Conservation (phyloP, 2,888 invertebrate species). For the Linnaemya vulpina region DNA sequence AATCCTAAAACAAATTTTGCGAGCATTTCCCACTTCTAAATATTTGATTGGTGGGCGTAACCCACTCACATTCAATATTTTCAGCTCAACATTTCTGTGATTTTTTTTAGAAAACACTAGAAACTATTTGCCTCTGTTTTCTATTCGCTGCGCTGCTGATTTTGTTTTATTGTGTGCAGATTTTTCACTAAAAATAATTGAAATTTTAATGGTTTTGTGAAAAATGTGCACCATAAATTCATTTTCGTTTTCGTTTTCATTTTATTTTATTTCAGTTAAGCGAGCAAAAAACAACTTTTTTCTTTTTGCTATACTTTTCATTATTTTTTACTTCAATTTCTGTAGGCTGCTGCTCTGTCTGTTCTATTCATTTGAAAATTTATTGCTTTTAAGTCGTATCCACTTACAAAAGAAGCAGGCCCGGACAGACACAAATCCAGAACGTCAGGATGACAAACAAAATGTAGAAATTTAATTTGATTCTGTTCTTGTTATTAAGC, state of each 20-base stretch:
- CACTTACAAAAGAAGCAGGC: neutral
- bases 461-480: constrained; percentile 53
- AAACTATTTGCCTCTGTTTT: neutral
- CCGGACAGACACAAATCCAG: neutral
- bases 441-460: constrained; percentile 30
- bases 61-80: neutral
- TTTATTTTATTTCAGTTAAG: constrained; percentile 56
- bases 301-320: constrained; percentile 10
- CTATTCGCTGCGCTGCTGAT: neutral
- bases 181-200: constrained; percentile 69
- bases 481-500: constrained; percentile 50
- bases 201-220: constrained; percentile 72
- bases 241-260: constrained; percentile 48
- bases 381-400: constrained; percentile 49
- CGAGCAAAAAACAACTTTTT: neutral
- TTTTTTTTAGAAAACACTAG: too few relatives aligned
- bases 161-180: constrained; percentile 44
- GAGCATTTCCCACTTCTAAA: too few relatives aligned
- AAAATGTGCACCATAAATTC: constrained; percentile 70
- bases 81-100: neutral
- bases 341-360: constrained; percentile 22
- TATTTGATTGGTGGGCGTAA: too few relatives aligned
- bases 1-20: too few relatives aligned
- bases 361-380: constrained; percentile 50
- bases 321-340: constrained; percentile 32